Conservation (phyloP, 2,113 vertebrate genomes). For the Halcyon senegalensis region DNA sequence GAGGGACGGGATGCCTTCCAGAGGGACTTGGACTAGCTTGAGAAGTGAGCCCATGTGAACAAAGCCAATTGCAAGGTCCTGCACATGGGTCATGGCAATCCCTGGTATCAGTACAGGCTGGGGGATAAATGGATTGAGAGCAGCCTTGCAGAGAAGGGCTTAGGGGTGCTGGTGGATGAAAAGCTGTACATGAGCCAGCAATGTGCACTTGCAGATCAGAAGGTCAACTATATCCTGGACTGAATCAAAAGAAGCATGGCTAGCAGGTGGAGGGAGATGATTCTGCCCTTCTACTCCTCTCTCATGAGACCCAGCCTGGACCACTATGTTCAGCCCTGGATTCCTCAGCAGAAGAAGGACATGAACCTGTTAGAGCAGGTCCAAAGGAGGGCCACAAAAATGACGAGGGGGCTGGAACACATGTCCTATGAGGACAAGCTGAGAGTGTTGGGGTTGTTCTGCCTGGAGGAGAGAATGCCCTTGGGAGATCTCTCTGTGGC, state of each 20-base stretch:
- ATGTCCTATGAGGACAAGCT: not conserved
- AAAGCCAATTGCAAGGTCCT: too few species aligned
- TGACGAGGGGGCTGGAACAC: not conserved
- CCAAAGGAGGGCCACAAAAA: not conserved
- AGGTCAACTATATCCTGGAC: too few species aligned
- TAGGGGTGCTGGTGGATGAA: too few species aligned
- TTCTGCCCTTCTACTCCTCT: too few species aligned
- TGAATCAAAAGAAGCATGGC: too few species aligned
- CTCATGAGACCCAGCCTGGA: not conserved
- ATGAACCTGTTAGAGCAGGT: not conserved
- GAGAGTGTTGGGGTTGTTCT: not conserved
- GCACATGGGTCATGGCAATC: too few species aligned
- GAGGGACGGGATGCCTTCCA: accelerated
- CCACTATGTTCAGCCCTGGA: not conserved
- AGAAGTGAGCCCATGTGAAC: not conserved
- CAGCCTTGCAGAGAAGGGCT: too few species aligned
- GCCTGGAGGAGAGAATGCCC: not conserved
- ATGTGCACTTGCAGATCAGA: not conserved
- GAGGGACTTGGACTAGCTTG: not conserved
- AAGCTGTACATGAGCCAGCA: too few species aligned
- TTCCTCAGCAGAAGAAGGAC: not conserved
- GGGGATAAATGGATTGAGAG: too few species aligned
- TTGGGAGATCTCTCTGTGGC: not conserved
- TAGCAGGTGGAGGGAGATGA: too few species aligned
- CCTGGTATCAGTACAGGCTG: too few species aligned